These are phyloP conservation scores for Mythimna ferrago DNA, from an alignment of 2,888 invertebrate genomes.

Conservation along the genomic window DNA sequence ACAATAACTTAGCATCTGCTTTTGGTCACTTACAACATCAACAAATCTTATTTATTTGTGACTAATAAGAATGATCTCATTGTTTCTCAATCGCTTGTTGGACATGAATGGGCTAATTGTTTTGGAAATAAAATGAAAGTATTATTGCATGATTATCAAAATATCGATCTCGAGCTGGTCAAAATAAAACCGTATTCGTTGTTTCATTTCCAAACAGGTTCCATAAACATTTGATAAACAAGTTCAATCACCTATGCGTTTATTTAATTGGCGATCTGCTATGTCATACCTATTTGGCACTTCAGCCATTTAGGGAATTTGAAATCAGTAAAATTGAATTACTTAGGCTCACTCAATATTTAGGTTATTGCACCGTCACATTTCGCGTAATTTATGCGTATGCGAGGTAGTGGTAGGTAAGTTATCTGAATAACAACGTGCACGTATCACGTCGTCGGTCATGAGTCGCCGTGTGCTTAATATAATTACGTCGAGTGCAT, in stretches of 20 bases:
- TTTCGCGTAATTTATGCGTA: neutral
- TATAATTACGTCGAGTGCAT: conserved; percentile 10
- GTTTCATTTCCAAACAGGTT: conserved; percentile 21
- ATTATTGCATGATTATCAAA: conserved; percentile 4
- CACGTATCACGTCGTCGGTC: neutral
- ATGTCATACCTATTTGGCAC: neutral
- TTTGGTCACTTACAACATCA: conserved; percentile 28
- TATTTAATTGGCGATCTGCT: neutral
- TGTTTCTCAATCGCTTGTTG: conserved; percentile 26
- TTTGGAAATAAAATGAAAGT: conserved; percentile 9
- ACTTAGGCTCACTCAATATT: conserved; percentile 10
- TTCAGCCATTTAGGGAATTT: neutral
- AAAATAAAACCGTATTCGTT: neutral
- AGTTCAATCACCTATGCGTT: conserved; percentile 27
- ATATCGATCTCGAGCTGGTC: neutral
- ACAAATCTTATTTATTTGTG: conserved; percentile 11
- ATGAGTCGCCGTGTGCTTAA: conserved; percentile 3
- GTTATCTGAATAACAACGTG: neutral
- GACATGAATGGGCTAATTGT: conserved; percentile 7
- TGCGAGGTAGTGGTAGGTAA: no score
- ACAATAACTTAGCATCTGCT: conserved; percentile 3
- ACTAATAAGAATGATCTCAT: conserved; percentile 11
- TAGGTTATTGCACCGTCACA: neutral
- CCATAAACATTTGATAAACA: conserved; percentile 3
- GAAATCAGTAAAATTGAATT: conserved; percentile 6